Evolutionary conservation across 2,113 vertebrate species (phyloP).

Genomic region (Pogona vitticeps): DNA sequence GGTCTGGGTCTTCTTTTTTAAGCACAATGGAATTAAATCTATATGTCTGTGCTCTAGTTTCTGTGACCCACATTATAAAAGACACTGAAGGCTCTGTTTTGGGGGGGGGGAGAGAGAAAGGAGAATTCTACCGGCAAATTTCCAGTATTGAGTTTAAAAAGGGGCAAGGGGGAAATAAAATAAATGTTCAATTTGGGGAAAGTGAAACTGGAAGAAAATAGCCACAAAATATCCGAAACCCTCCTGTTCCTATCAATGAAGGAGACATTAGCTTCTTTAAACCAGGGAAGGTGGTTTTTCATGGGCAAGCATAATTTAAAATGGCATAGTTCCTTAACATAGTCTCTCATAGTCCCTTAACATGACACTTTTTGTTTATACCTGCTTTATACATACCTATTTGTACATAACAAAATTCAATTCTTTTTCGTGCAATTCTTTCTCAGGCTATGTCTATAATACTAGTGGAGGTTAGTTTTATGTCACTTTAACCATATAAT

Average conservation of each 20-base stretch:
- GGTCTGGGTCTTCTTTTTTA: constrained; percentile 33
- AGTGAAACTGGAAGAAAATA: not conserved
- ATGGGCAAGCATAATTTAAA: not conserved
- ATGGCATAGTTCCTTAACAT: not conserved
- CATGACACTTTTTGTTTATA: not conserved
- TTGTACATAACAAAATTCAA: not conserved
- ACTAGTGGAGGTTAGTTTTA: not conserved
- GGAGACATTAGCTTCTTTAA: not conserved
- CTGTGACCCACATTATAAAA: constrained; percentile 52
- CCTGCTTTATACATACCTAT: not conserved
- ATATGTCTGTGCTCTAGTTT: constrained; percentile 63
- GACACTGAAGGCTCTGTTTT: constrained; percentile 29
- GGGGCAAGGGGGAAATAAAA: not conserved
- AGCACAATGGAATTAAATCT: constrained; percentile 61
- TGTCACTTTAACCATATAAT: not conserved
- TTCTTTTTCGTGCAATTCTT: not conserved
- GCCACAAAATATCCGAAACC: not conserved
- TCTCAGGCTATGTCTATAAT: not conserved
- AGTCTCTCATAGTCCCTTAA: too few species aligned
- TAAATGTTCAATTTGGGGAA: not conserved
- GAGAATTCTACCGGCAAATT: not conserved
- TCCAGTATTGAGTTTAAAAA: constrained; percentile 7
- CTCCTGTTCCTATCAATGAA: not conserved
- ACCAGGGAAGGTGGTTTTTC: not conserved
- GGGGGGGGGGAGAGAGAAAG: too few species aligned